Base-by-base conservation (phyloP, 2,888 invertebrate species). In the Pheosia tremula region DNA sequence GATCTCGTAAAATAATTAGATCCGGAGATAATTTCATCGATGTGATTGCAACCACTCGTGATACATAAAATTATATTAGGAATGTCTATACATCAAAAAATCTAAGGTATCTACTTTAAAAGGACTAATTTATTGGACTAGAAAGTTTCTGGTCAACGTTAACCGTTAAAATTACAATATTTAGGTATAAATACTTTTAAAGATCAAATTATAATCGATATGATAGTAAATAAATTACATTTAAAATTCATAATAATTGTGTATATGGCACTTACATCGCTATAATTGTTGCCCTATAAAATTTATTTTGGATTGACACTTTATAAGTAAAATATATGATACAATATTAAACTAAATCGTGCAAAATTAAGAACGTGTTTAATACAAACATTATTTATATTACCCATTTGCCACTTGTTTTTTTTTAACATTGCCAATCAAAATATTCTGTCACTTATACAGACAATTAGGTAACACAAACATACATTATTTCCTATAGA, bases 51-150 rank as follows among this genome's bases (percentile, higher is more conserved):
- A 57, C 56, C 43, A 57, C 59, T 47, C 39, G 61, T 43, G 38
- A 69, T 61, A 59, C n/a, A 24, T 24, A 1, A 24, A 1, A 24
- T 50, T 38, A 4, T 7, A 11, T 11, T 11, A 38, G 38, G 9
- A 54, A 36, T 53, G 62, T 60, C 41, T 65, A 24, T 24, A 24
- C 24, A 24, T n/a, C 13, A 56, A 54, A 67, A 67, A 67, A 55
- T 55, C 43, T 66, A 62, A 65, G 58, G 56, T 68, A 70, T 55
- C 54, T 64, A 75, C 64, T 64, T 61, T 58, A 75, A 69, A 67
- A 67, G 63, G 60, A 75, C 70, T 68, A 75, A 53, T 68, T 71
- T 65, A 72, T 69, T 69, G 63, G 75, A 75, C 75, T 75, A 75
- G 77, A 77, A 63, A 65, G 61, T 68, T 67, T 64, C 66, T 72